Conservation (phyloP, 30 jellyfish, hydroid and myxozoan genomes). For the Turritopsis dohrnii region DNA sequence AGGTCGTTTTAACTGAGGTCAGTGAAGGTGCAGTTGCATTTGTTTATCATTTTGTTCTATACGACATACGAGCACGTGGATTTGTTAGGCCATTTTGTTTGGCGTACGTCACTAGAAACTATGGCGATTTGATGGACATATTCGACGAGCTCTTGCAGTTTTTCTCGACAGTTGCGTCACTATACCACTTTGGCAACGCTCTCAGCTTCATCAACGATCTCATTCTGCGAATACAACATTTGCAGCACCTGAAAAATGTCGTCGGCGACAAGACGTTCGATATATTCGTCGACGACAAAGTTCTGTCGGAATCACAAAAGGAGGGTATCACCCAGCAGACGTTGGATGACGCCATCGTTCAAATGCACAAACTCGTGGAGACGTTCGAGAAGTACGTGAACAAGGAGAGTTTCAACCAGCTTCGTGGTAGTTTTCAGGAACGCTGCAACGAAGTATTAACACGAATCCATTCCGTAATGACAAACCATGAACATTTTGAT, state of each 20-base stretch:
- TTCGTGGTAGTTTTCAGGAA: slow-evolving; percentile 10
- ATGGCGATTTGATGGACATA: slow-evolving; percentile 46
- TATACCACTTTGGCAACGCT: slow-evolving; percentile 83
- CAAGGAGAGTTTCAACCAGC: not conserved
- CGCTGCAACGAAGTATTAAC: not conserved
- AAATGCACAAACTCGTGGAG: not conserved
- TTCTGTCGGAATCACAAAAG: slow-evolving; percentile 24
- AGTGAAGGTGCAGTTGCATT: slow-evolving; percentile 87
- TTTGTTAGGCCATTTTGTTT: slow-evolving; percentile 92
- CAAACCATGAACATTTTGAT: not conserved
- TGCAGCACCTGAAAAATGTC: slow-evolving; percentile 38
- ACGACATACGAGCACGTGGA: slow-evolving; percentile 95
- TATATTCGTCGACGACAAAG: slow-evolving; percentile 38
- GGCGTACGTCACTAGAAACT: slow-evolving; percentile 61
- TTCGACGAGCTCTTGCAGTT: slow-evolving; percentile 36
- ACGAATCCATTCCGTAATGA: not conserved
- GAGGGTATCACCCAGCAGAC: not conserved
- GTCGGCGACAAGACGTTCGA: slow-evolving; percentile 31
- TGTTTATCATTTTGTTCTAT: slow-evolving; percentile 85
- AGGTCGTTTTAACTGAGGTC: slow-evolving; percentile 84
- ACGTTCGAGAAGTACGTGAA: not conserved
- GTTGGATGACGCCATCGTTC: not conserved
- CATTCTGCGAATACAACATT: slow-evolving; percentile 33
- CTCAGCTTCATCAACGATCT: slow-evolving; percentile 58
- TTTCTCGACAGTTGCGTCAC: slow-evolving; percentile 48